Evolutionary conservation across 2,797 vertebrate species (phyloP).

Genomic region (Carapus acus): DNA sequence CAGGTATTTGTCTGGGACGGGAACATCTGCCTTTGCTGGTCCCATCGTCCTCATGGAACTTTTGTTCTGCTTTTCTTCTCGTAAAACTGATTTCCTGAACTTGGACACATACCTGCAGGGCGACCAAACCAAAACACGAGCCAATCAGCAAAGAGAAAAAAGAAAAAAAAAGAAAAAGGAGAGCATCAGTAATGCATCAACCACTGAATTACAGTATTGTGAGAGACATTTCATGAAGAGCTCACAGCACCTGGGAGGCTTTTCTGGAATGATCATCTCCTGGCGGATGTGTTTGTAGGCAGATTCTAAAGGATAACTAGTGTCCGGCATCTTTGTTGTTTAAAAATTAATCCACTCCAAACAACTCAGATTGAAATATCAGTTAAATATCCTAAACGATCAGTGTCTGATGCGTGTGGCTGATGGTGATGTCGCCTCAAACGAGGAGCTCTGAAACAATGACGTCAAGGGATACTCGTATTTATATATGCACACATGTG

Average conservation of each 20-base stretch:
- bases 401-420: no score
- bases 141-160: no score
- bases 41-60: constrained; percentile 83
- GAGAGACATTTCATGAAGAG: constrained; percentile 2
- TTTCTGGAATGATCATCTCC: constrained; percentile 56
- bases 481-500: no score
- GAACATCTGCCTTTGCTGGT: constrained; percentile 79
- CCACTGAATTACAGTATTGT: no score
- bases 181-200: no score
- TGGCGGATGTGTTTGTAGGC: constrained; percentile 72
- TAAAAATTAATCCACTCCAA: no score
- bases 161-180: constrained; percentile 16
- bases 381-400: no score
- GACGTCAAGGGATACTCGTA: no score
- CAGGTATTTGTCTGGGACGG: constrained; percentile 80
- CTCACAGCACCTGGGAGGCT: constrained; percentile 65
- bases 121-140: no score
- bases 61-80: constrained; percentile 71
- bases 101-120: constrained; percentile 78
- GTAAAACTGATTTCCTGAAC: constrained; percentile 68
- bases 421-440: no score
- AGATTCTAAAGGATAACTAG: constrained; percentile 57
- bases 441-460: no score
- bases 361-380: no score
- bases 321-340: constrained; percentile 65